Evolutionary conservation across 2,888 invertebrate species (phyloP), one percentile per base, ranked within the genome.

Genomic region (Harpalus rubripes): DNA sequence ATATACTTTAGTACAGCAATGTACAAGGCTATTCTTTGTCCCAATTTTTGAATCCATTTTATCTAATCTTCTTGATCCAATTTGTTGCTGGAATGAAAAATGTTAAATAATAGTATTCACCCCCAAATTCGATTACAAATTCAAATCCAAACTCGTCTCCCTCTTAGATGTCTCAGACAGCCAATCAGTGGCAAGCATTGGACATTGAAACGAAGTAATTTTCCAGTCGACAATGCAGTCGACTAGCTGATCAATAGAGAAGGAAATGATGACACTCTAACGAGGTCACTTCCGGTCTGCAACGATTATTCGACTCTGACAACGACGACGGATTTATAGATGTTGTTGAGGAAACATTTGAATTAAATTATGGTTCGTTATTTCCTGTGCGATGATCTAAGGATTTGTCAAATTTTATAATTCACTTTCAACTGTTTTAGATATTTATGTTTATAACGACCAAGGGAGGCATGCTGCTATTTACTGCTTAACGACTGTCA

Each of bases 181-280:
- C 78, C 78, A 78, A 78, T 78, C 78, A 58, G 26, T 78, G 78
- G 18, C 56, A 78, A 78, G 78, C 78, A 78, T 78, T 58, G 56
- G 58, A 58, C 58, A 58, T 78, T 58, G 78, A 78, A 78, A 78
- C 58, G 78, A 78, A 78, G 78, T 78, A 78, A 78, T 78, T 78
- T 78, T 78, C 78, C 78, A 78, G 78, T 78, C 78, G 58, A 58
- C 78, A 78, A 78, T 78, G 78, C 78, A 78, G 78, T 78, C 78
- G 22, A 15, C 78, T 78, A 26, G 41, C 78, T 78, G 78, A 78
- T 78, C 78, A 58, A 78, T 78, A 78, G 58, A 78, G 78, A 78
- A 56, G 63, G 81, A 81, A 65, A 81, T 63, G 81, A 81, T 63
- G 41, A 63, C 65, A 65, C 61, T 18, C 61, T 81, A 81, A 81